Evolutionary conservation across 2,113 vertebrate genomes (phyloP).

Genomic region (Furnarius figulus): DNA sequence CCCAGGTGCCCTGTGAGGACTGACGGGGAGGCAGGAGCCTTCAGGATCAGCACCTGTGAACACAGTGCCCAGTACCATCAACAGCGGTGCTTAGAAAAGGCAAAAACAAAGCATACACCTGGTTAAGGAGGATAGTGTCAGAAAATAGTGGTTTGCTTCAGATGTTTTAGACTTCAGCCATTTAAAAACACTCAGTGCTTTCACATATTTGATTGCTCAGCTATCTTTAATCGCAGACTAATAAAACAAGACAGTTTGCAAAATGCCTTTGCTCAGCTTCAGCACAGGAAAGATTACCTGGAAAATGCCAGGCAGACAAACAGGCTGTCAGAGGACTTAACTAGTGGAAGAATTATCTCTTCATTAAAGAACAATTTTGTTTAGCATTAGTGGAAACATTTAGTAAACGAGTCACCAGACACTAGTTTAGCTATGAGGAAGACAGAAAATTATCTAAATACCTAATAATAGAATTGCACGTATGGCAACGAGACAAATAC

Average conservation of each 20-base stretch:
- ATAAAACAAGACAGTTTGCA: neutral
- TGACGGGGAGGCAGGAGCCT: neutral
- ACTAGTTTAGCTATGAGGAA: neutral
- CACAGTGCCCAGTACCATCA: neutral
- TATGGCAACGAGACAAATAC: neutral
- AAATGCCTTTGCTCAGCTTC: neutral
- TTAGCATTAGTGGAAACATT: neutral
- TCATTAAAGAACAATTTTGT: conserved; percentile 14
- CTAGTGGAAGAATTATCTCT: neutral
- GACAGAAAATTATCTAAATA: neutral
- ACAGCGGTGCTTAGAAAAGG: neutral
- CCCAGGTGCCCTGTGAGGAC: neutral
- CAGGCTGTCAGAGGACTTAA: neutral
- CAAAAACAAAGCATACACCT: neutral
- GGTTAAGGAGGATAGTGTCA: neutral
- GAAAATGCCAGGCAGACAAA: neutral
- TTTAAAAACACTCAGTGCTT: neutral
- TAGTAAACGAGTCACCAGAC: neutral
- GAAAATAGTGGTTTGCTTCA: neutral
- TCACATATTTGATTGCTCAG: neutral
- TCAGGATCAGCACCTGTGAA: neutral
- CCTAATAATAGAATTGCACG: neutral
- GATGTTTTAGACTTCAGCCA: neutral
- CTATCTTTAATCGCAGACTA: conserved; percentile 3
- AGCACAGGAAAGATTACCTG: neutral